Evolutionary conservation across 2,113 vertebrate species (phyloP), one percentile per base, ranked within the genome.

Genomic region (Heteronetta atricapilla): DNA sequence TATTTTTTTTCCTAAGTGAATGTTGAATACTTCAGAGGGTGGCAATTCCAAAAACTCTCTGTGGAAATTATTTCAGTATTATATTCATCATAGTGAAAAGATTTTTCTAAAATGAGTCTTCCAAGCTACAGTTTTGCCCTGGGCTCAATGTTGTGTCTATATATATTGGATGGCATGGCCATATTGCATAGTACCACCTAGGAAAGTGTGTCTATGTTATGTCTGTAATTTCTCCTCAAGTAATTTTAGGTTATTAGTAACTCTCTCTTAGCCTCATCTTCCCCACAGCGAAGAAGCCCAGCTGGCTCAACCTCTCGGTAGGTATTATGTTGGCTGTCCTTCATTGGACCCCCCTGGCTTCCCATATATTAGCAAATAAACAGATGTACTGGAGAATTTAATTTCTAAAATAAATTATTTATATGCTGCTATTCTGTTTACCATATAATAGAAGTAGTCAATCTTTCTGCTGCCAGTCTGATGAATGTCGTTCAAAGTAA

Each of bases 391-490:
- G 7, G 2, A 8, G 2, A 62, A 7, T 8, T 66, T 19, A 26
- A 68, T 82, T 82, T 53, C 44, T 69, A 9, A 55, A 69, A 33
- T 0, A 74, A 67, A 80, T 52, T 25, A 56, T 3, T 44, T 23
- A 31, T 62, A 20, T 6, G 7, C 13, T 25, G 15, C 3, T 78
- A 15, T 83, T 85, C 10, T 60, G 3, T 28, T 95, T 95, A 98
- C 97, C 97, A 98, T 93, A 26, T 97, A 98, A 74, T 98, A 98
- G 93, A 98, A 97, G 48, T 97, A 97, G 29, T 95, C 93, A 42
- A 96, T 86, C 17, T 68, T 94, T 66, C 44, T 66, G 50, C 52
- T 70, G 50, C 84, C 91, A 82, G 95, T 44, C 6, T 82, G 92
- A 50, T 85, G 95, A 70, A 97, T 86, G 21, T 91, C 93, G 50